phyloP scores from a whole-genome alignment of 2,113 vertebrate genomes.

The Aptenodytes patagonicus region DNA sequence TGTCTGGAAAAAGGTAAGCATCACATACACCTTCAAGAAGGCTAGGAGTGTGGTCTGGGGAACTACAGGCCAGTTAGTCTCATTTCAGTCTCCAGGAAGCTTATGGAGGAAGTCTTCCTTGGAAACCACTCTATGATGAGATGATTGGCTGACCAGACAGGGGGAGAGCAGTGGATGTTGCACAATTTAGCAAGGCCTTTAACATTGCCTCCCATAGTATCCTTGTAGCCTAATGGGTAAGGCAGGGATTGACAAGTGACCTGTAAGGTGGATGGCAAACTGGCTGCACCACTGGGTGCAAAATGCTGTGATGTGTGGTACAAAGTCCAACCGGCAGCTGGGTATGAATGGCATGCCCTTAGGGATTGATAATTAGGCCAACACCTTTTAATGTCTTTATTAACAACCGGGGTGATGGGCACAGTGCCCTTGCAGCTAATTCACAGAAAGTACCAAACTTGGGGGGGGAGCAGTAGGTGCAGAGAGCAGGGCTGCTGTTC shows the following conservation, averaged over 20 bases:
- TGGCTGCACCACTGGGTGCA: background rate
- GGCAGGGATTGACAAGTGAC: background rate
- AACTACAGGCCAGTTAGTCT: background rate
- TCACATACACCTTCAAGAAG: background rate
- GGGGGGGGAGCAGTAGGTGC: background rate
- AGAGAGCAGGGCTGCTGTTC: background rate
- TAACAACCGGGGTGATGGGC: background rate
- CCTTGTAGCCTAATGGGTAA: background rate
- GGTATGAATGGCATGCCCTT: too few species aligned
- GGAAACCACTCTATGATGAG: background rate
- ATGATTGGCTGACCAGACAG: background rate
- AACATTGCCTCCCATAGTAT: background rate
- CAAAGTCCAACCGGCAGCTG: background rate
- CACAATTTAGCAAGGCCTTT: background rate
- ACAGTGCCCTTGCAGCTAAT: background rate
- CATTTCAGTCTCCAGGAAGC: background rate
- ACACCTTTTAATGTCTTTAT: background rate
- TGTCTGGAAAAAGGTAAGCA: background rate
- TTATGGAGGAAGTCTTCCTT: background rate
- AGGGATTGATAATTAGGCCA: background rate
- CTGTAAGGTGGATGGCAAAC: background rate
- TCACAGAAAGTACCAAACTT: background rate
- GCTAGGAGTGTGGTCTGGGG: background rate
- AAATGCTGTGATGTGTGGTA: background rate
- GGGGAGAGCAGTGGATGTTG: background rate